These are phyloP conservation scores for Steinernema scapterisci DNA, from an alignment of 2,888 invertebrate species.

Conservation along the genomic window DNA sequence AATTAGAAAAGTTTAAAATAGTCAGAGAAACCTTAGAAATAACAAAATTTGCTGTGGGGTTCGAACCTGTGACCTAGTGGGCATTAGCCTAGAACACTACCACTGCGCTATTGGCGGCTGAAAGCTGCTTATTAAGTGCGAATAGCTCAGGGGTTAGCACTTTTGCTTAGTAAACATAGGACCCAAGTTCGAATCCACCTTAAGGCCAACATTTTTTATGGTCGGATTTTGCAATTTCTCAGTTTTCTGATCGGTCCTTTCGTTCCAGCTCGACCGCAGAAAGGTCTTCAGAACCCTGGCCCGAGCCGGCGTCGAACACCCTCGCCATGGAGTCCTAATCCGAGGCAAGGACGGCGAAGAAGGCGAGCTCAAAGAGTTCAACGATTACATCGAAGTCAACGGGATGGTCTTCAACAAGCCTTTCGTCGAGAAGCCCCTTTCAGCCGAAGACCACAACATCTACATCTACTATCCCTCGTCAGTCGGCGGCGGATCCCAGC, in stretches of 20 bases:
- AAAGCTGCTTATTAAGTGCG: too few relatives aligned
- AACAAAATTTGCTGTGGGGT: too few relatives aligned
- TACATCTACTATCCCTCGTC: slow-evolving; percentile 99
- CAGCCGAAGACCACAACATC: slow-evolving; percentile 99
- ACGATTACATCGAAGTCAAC: slow-evolving; percentile 66
- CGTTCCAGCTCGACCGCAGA: slow-evolving; percentile 74
- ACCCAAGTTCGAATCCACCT: too few relatives aligned
- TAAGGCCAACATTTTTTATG: too few relatives aligned
- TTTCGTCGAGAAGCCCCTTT: slow-evolving; percentile 98
- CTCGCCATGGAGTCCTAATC: slow-evolving; percentile 93
- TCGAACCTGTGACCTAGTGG: background rate
- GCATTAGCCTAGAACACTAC: background rate
- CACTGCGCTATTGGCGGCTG: too few relatives aligned
- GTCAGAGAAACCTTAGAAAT: too few relatives aligned
- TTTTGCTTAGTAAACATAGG: too few relatives aligned
- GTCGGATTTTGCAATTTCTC: background rate
- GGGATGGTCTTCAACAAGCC: slow-evolving; percentile 74
- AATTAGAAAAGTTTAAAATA: too few relatives aligned
- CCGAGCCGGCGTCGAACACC: slow-evolving; percentile 93
- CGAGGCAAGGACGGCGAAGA: slow-evolving; percentile 74
- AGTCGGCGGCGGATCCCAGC: slow-evolving; percentile 93
- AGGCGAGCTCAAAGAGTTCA: slow-evolving; percentile 52
- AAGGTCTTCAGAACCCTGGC: slow-evolving; percentile 93
- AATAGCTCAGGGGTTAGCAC: too few relatives aligned
- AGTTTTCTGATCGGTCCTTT: too few relatives aligned